A percentile compares a stretch with the other conserved stretches of the same genome.
Evolutionary conservation across 1,140 invertebrate genomes (phyloP).

Genomic region (Calephelis nemesis): DNA sequence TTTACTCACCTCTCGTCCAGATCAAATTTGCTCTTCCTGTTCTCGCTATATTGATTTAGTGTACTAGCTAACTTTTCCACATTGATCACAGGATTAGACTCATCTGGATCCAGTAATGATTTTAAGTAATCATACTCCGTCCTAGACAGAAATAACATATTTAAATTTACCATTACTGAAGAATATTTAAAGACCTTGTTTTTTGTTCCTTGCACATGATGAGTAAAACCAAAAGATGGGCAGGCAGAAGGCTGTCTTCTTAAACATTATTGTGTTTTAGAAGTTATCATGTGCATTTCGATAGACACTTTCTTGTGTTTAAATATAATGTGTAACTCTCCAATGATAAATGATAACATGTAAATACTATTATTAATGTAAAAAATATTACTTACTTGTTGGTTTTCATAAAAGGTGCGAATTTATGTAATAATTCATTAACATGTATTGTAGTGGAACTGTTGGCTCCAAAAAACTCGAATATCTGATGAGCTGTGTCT

Average conservation of each 20-base stretch:
- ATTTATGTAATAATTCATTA: conserved; percentile 64
- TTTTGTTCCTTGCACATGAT: too few relatives aligned
- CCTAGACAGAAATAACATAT: conserved; percentile 30
- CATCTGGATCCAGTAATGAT: conserved; percentile 59
- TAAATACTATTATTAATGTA: not conserved
- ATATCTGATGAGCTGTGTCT: conserved; percentile 64
- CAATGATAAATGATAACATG: not conserved
- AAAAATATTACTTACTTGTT: conserved; percentile 56
- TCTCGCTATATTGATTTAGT: conserved; percentile 60
- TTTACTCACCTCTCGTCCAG: conserved; percentile 57
- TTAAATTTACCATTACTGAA: too few relatives aligned
- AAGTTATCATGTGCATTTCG: too few relatives aligned
- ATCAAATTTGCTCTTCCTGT: conserved; percentile 59
- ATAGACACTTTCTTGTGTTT: too few relatives aligned
- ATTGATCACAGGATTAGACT: conserved; percentile 62
- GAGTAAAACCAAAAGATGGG: too few relatives aligned
- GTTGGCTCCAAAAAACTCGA: conserved; percentile 63
- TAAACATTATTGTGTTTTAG: too few relatives aligned
- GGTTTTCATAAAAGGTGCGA: conserved; percentile 66
- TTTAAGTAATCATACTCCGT: conserved; percentile 58
- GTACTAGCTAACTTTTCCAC: conserved; percentile 53
- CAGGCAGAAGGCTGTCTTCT: too few relatives aligned
- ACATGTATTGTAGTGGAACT: conserved; percentile 53
- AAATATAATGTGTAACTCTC: not conserved
- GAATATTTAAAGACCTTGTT: too few relatives aligned